Base-by-base conservation (phyloP, 2,888 invertebrate species). In the Atethmia centrago region DNA sequence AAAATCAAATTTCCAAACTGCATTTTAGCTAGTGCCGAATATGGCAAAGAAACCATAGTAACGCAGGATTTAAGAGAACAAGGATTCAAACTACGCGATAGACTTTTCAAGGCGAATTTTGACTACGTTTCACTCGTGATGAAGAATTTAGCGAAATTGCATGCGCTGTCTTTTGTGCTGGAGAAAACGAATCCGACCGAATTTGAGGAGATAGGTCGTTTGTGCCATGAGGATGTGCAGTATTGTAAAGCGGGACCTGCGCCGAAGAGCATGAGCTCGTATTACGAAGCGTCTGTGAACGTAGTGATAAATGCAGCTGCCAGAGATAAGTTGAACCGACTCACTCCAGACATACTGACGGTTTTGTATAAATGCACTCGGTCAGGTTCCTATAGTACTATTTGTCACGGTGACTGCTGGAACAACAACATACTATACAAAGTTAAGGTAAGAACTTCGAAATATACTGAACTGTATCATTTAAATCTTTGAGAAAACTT, bases 391-490 rank as follows among this genome's bases (percentile, higher is more conserved):
- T 90, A 92, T 69, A 91, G 92, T 67, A 85, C 88, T 53, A 89
- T 95, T 84, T 94, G 95, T 84, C 95, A 95, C 69, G 93, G 91
- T n/a, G 94, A 95, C 80, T 93, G 92, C 85, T 95, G 94, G 95
- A 93, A 89, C 77, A 94, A 94, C 82, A 95, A 95, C 74, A 88
- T 92, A 59, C 25, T 92, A 7, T 94, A 89, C 74, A 93, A 92
- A 85, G 90, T 93, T 84, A 86, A 89, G 90, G 95, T 94, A 87
- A 89, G 80, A 45, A 53, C 8, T 28, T 28, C 2, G 8, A 53
- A 21, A 62, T 40, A 47, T 7, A 51, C 7, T 58, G 1, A 63
- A 47, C 42, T 40, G 40, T 40, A 40, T 40, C 40, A 40, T 40
- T 40, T 40, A 8, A 40, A 40, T 40, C 40, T 40, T 40, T 40